phyloP scores from a whole-genome alignment of 2,888 invertebrate species.

The Carabus problematicus region DNA sequence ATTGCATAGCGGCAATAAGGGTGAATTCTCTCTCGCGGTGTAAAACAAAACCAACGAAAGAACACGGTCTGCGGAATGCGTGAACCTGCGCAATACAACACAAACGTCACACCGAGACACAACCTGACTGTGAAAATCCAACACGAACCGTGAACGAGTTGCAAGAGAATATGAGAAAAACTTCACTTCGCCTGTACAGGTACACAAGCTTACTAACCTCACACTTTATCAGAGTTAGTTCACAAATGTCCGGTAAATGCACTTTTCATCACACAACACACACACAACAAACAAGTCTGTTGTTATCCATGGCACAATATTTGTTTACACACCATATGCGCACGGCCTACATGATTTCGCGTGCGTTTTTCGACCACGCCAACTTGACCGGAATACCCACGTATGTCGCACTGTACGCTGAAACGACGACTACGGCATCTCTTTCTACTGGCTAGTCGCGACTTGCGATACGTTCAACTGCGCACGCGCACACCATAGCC shows the following conservation, averaged over 20 bases:
- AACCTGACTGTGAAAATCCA: slow-evolving; percentile 25
- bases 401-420: slow-evolving; percentile 14
- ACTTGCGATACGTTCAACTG: not conserved
- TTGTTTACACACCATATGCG: slow-evolving; percentile 52
- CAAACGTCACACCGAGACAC: slow-evolving; percentile 15
- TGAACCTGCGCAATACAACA: slow-evolving; percentile 28
- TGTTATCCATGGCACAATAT: slow-evolving; percentile 48
- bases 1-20: not conserved
- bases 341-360: slow-evolving; percentile 40
- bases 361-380: slow-evolving; percentile 29
- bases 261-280: not conserved
- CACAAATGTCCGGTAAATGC: not conserved
- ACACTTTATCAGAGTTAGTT: not conserved
- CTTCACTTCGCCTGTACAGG: slow-evolving; percentile 14
- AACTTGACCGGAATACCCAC: slow-evolving; percentile 36
- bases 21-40: slow-evolving; percentile 1
- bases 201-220: not conserved
- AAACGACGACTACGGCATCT: slow-evolving; percentile 20
- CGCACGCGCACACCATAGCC: not conserved
- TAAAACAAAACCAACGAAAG: too few relatives aligned
- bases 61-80: slow-evolving; percentile 31
- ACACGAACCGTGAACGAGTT: not conserved
- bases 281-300: not conserved
- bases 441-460: slow-evolving; percentile 8
- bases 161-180: slow-evolving; percentile 5